Evolutionary conservation across 2,113 vertebrate species (phyloP), one percentile per base, ranked within the genome.

Genomic region (Poeciliopsis occidentalis): DNA sequence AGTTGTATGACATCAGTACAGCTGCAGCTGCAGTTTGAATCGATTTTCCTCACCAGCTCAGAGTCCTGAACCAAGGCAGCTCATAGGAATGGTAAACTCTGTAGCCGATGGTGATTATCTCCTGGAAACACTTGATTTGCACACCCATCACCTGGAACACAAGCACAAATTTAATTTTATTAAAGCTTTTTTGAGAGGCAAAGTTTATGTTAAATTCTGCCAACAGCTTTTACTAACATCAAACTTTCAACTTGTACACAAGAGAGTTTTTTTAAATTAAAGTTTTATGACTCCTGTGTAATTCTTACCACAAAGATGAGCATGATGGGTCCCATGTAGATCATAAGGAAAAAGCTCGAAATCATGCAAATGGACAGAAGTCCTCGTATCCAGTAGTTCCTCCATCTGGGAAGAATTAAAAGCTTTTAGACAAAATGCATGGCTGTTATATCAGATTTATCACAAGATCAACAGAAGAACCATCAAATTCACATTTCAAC

Each of bases 321-420:
- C 94, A 97, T 94, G 81, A 97, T 92, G 5, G 98, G 97, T 81
- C 98, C 98, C 94, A 99, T 87, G 51, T 96, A 99, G 92, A 98
- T 99, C 81, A 97, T 94, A 64, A 98, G 92, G 88, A 96, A 98
- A 88, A 98, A 99, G 2, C 93, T 90, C 12, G 91, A 94, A 26
- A 99, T 98, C 98, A 99, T 99, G 39, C 95, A 95, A 62, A 99
- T 75, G 63, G 96, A 96, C 84, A 99, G 94, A 91, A 99, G 96
- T 30, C 97, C 96, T 88, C 98, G 96, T 88, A 99, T 96, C 97
- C 97, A 99, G 96, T 97, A 99, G 79, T 99, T 99, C 92, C 98
- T 99, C 98, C 98, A 99, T 89, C 98, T 99, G 88, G 63, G 64
- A 72, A 64, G 83, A 75, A 31, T 1, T 6, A n/a, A 81, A 61